Evolutionary conservation across 2,113 vertebrate genomes (phyloP), one percentile per base, ranked within the genome.

Genomic region (Eretmochelys imbricata): DNA sequence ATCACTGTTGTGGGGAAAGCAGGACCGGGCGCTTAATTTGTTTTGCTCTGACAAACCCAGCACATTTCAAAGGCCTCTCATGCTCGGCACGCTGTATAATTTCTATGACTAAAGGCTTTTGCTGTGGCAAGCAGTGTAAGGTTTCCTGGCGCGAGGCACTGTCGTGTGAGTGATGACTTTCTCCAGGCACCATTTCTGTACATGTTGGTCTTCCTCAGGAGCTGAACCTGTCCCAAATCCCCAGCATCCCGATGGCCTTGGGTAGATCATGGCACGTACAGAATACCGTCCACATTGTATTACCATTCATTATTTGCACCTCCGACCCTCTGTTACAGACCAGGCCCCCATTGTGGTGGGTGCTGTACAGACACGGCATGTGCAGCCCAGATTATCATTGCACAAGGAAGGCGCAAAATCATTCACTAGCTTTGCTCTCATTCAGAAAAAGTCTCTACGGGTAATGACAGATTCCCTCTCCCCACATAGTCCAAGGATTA

Each of bases 201-300:
- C 31, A 9, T 19, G 35, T 69, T 16, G 8, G 8, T 6, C 46
- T 38, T 7, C 14, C 24, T 69, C 0, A 0, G 1, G 20, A n/a
- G 49, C 62, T 48, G 80, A 49, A 0, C 0, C 22, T 48, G 57
- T 24, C 75, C 49, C 31, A 54, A 19, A 8, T 25, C 78, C 31
- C 65, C 85, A 69, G 54, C n/a, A 81, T 5, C 59, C 49, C 25
- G 4, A 0, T 0, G 0, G 49, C 51, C 83, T 82, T 51, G 22
- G 87, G 54, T 16, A 80, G n/a, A 24, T 57, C 59, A 65, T 1
- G 54, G 49, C 0, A 0, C 72, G 46, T 0, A 0, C 20, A 0
- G 0, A 93, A 90, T 55, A 22, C 82, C 84, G n/a, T 0, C 5
- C 79, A 78, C 5, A 13, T 31, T 62, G 2, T 10, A 16, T 59